Base-by-base conservation (phyloP, 2,888 invertebrate species). In the Cheilosia soror region DNA sequence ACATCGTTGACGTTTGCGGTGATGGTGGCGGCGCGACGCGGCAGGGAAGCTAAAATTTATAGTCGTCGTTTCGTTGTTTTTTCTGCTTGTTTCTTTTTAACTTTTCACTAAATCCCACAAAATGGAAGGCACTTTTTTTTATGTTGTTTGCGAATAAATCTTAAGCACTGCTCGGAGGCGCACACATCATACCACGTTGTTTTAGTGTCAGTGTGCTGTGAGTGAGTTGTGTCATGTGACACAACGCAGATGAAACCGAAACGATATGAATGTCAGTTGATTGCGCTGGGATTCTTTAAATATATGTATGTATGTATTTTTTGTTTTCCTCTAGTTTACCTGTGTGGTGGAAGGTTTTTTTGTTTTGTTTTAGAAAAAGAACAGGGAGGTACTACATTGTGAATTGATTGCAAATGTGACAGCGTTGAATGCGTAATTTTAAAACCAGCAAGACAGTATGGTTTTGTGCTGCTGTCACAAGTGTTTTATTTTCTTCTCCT, bases 1-100 rank as follows among this genome's bases (percentile, higher is more conserved):
- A 92, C 92, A 92, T 92, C 89, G 89, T 87, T 77, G 65, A 81
- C 57, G 76, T 89, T 88, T 47, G 13, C 15, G 44, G 78, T 55
- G 42, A 55, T 37, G 42, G 71, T 40, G 29, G 11, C 40, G 63
- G 47, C 42, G 11, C 44, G 31, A 31, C 66, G 57, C 58, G 11
- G 47, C 81, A 69, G 75, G 53, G 69, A 42, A 49, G 57, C 53
- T 68, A 62, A 15, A 62, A 78, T 53, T 82, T 73, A 68, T 72
- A 33, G 29, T 40, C 55, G 72, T 71, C 55, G 53, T 66, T 31
- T 60, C 53, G 53, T 33, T 72, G 53, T 13, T 65, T 11, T 33
- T 51, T n/a, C 5, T n/a, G n/a, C n/a, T 33, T 33, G 33, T 2
- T 33, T 20, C 20, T 20, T 20, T 58, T 37, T 79, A 72, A 66